A percentile compares a stretch with the other conserved stretches of the same genome.
phyloP scores from a whole-genome alignment of 2,888 invertebrate species.

The Aleiodes testaceus region DNA sequence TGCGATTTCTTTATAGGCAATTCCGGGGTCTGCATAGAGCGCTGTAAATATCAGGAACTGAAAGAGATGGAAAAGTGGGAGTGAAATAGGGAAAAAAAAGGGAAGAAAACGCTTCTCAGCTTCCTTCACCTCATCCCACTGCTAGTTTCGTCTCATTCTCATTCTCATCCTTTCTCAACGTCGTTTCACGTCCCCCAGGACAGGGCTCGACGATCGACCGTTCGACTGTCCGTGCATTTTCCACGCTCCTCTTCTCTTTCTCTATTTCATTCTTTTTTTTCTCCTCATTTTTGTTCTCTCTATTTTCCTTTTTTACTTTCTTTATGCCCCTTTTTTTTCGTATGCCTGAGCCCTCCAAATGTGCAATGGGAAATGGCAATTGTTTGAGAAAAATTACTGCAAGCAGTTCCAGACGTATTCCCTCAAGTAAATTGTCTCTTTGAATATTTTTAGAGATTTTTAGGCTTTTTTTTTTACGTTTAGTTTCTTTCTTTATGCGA shows the following conservation, averaged over 20 bases:
- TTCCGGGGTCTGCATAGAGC: slow-evolving; percentile 68
- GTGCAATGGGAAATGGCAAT: slow-evolving; percentile 34
- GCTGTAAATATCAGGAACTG: slow-evolving; percentile 66
- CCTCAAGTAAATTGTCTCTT: slow-evolving; percentile 31
- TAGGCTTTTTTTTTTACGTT: background rate
- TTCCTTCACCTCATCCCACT: slow-evolving; percentile 9
- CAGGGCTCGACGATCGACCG: slow-evolving; percentile 38
- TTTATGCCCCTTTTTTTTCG: slow-evolving; percentile 11
- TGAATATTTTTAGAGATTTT: slow-evolving; percentile 10
- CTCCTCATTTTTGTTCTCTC: slow-evolving; percentile 22
- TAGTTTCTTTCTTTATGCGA: background rate
- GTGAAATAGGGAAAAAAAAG: slow-evolving; percentile 44
- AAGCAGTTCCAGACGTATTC: slow-evolving; percentile 29
- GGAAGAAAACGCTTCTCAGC: slow-evolving; percentile 34
- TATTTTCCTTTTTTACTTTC: slow-evolving; percentile 10
- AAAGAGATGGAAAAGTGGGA: slow-evolving; percentile 27
- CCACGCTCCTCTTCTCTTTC: slow-evolving; percentile 27
- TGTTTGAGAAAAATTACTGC: slow-evolving; percentile 44
- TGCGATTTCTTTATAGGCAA: slow-evolving; percentile 73
- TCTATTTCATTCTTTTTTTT: slow-evolving; percentile 33
- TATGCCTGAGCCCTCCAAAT: slow-evolving; percentile 31
- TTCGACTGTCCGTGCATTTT: slow-evolving; percentile 33
- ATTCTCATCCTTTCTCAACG: slow-evolving; percentile 35
- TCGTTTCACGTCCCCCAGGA: slow-evolving; percentile 17
- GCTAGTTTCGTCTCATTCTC: slow-evolving; percentile 35